These are phyloP conservation scores for Lamellibrachia columna DNA, from an alignment of 2,888 invertebrate genomes.

Conservation along the genomic window DNA sequence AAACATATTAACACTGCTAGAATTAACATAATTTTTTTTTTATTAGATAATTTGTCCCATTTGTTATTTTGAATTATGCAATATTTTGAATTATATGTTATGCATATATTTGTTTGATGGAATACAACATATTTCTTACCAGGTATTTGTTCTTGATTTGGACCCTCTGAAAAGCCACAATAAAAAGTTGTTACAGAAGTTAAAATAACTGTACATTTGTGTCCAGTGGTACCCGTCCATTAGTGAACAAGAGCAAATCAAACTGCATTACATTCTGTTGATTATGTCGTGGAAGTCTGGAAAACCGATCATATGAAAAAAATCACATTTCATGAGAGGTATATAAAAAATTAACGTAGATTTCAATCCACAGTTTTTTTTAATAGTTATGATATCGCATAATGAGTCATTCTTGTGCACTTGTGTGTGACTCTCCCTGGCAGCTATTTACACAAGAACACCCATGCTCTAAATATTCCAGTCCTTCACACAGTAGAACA, in stretches of 20 bases:
- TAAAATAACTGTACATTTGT: background rate
- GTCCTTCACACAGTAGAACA: background rate
- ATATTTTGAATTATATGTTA: background rate
- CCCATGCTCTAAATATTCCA: background rate
- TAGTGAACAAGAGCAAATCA: background rate
- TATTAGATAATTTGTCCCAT: too few species aligned
- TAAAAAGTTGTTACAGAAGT: background rate
- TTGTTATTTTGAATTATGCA: too few species aligned
- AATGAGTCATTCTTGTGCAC: too few species aligned
- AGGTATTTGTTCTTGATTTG: constrained; percentile 3
- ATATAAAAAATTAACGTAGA: background rate
- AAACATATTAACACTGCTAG: background rate
- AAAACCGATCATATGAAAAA: background rate
- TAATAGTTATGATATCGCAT: too few species aligned
- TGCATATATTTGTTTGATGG: background rate
- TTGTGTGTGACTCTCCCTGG: too few species aligned
- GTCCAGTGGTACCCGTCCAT: background rate
- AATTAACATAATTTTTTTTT: too few species aligned
- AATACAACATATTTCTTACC: background rate
- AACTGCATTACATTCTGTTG: too few species aligned
- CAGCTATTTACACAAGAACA: too few species aligned
- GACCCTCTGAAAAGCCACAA: background rate
- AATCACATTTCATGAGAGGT: background rate
- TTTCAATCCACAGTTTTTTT: background rate
- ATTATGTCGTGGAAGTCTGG: background rate